Evolutionary conservation across 2,113 vertebrate genomes (phyloP), one percentile per base, ranked within the genome.

Genomic region (Chunga burmeisteri): DNA sequence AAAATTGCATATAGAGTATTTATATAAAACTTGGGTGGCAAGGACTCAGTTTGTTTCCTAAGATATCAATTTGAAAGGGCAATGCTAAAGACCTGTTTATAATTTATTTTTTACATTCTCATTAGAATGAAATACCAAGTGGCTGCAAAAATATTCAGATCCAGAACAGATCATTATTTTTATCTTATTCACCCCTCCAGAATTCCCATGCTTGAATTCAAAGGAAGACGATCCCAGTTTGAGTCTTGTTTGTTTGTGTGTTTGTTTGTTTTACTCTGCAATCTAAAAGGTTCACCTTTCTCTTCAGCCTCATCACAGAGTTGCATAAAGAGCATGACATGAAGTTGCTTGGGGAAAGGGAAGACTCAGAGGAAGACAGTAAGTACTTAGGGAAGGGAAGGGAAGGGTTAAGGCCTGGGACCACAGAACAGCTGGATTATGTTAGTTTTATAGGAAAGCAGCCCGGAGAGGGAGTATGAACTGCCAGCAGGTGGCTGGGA

Each of bases 401-500:
- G 66, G 52, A 94, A 81, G 93, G 42, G 95, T 97, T 97, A 97
- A 96, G 72, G 63, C 9, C 47, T 81, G 44, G 72, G 52, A 38
- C 61, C 21, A 9, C 29, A 52, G 61, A 92, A 92, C 96, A 96
- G 96, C 95, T 96, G 96, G 88, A 92, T 49, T 74, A 63, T 46
- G 36, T 96, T 97, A 92, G 83, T 71, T 88, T 78, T 86, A 63
- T 63, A 63, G 86, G 94, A 96, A 96, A 72, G 58, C 72, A 88
- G 59, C 90, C 52, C 4, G 3, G 83, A 79, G 88, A 92, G 75
- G 52, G 75, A 94, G 90, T 81, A 77, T 78, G 92, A 96, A 92
- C 94, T 94, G 77, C 90, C 95, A 96, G 94, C 94, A 96, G 95
- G 96, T 96, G 96, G 59, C 68, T 96, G 96, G 86, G 96, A 92